These are phyloP conservation scores for Philypnodon macrostomus DNA, from an alignment of 2,797 vertebrate species.

Conservation along the genomic window DNA sequence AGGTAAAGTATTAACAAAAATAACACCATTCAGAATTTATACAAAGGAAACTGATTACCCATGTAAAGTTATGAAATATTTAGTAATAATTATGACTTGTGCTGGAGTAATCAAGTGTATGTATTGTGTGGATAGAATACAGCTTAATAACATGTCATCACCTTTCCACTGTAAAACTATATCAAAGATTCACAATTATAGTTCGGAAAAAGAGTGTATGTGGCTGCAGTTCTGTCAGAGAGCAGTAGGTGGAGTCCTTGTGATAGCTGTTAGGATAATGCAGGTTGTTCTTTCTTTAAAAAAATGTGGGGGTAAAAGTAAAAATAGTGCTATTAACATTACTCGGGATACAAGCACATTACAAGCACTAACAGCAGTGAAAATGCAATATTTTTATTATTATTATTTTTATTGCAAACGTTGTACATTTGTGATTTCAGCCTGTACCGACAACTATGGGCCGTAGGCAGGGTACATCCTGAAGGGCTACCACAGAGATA, in stretches of 20 bases:
- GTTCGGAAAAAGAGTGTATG: background rate
- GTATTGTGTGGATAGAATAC: constrained; percentile 40
- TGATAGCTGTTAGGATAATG: constrained; percentile 4
- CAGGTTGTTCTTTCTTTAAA: background rate
- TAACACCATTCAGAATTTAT: too few species aligned
- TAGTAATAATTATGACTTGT: too few species aligned
- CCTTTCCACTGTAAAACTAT: background rate
- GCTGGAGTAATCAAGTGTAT: constrained; percentile 44
- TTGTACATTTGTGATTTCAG: too few species aligned
- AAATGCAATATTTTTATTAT: too few species aligned
- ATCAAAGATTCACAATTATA: background rate
- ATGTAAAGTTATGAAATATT: too few species aligned
- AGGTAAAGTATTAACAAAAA: too few species aligned
- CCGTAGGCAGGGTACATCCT: too few species aligned
- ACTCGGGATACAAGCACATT: too few species aligned
- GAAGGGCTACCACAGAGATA: too few species aligned
- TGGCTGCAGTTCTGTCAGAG: background rate
- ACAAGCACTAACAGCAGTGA: too few species aligned
- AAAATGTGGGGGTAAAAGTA: background rate
- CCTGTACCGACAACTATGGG: too few species aligned
- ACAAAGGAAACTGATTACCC: constrained; percentile 21
- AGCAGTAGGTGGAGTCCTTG: constrained; percentile 62
- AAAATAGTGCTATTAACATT: background rate
- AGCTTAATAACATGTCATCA: constrained; percentile 19
- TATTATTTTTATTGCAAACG: too few species aligned